Evolutionary conservation across 1,140 invertebrate genomes (phyloP).

Genomic region (Trichomalopsis sarcophagae): DNA sequence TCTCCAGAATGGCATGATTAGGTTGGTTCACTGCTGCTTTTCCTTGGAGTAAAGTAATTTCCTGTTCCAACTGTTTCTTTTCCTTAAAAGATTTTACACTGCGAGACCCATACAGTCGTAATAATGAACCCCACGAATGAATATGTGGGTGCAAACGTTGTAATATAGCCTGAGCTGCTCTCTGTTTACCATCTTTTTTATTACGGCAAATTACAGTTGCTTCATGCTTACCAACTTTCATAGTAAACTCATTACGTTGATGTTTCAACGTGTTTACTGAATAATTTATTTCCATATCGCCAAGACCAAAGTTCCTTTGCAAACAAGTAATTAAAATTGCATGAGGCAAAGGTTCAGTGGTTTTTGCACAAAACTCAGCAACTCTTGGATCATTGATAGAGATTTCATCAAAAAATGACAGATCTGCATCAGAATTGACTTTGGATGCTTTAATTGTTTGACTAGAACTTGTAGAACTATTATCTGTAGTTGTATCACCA

Average conservation of each 20-base stretch:
- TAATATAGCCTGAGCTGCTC: slow-evolving; percentile 95
- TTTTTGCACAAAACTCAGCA: slow-evolving; percentile 94
- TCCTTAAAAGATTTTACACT: slow-evolving; percentile 95
- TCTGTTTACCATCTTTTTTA: slow-evolving; percentile 97
- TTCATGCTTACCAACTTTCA: slow-evolving; percentile 94
- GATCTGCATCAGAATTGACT: slow-evolving; percentile 70
- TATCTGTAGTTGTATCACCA: slow-evolving; percentile 76
- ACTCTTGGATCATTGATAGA: slow-evolving; percentile 94
- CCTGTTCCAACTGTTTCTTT: slow-evolving; percentile 95
- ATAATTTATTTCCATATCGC: slow-evolving; percentile 91
- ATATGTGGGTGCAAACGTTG: slow-evolving; percentile 94
- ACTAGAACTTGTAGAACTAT: slow-evolving; percentile 71
- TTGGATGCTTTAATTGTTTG: slow-evolving; percentile 70
- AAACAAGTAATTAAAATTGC: slow-evolving; percentile 94
- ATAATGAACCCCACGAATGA: slow-evolving; percentile 93
- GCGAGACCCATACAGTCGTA: slow-evolving; percentile 93
- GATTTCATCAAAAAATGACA: slow-evolving; percentile 94
- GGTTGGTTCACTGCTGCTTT: slow-evolving; percentile 93
- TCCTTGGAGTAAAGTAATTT: slow-evolving; percentile 93
- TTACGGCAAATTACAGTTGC: slow-evolving; percentile 93
- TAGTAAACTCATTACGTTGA: slow-evolving; percentile 95
- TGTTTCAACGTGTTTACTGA: slow-evolving; percentile 92
- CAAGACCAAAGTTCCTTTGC: slow-evolving; percentile 93
- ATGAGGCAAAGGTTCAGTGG: slow-evolving; percentile 95
- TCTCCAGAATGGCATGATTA: slow-evolving; percentile 94